A percentile compares a stretch with the other conserved stretches of the same genome.
Conservation (phyloP, 2,888 invertebrate genomes). For the Agrenia bidenticulata region DNA sequence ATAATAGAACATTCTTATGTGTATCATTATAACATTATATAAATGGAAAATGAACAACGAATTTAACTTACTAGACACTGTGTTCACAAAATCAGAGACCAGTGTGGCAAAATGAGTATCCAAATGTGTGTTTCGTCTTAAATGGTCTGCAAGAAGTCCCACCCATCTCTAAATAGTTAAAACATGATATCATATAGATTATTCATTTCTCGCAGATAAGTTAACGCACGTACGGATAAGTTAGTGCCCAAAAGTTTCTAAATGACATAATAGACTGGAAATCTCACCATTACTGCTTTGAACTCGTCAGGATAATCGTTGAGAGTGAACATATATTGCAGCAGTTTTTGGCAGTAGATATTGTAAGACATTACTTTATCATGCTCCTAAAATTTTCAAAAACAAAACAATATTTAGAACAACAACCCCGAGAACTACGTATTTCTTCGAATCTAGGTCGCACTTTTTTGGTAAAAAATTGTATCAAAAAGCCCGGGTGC, state of each 20-base stretch:
- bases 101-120: background rate
- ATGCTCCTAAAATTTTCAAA: background rate
- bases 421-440: too few relatives aligned
- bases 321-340: background rate
- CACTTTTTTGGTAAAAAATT: too few relatives aligned
- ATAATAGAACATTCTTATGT: background rate
- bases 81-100: conserved; percentile 1
- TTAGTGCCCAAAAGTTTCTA: background rate
- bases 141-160: conserved; percentile 9
- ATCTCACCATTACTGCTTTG: conserved; percentile 5
- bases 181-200: too few relatives aligned
- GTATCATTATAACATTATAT: background rate
- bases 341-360: conserved; percentile 2
- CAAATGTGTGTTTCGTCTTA: background rate
- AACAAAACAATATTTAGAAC: background rate
- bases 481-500: too few relatives aligned
- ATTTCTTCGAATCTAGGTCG: too few relatives aligned
- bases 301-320: conserved; percentile 3
- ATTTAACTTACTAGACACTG: background rate
- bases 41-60: too few relatives aligned
- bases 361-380: conserved; percentile 1
- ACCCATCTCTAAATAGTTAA: conserved; percentile 10
- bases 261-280: background rate
- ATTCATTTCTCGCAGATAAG: too few relatives aligned
- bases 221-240: background rate